Base-by-base conservation (phyloP, 1,140 invertebrate species). In the Cydia fagiglandana region DNA sequence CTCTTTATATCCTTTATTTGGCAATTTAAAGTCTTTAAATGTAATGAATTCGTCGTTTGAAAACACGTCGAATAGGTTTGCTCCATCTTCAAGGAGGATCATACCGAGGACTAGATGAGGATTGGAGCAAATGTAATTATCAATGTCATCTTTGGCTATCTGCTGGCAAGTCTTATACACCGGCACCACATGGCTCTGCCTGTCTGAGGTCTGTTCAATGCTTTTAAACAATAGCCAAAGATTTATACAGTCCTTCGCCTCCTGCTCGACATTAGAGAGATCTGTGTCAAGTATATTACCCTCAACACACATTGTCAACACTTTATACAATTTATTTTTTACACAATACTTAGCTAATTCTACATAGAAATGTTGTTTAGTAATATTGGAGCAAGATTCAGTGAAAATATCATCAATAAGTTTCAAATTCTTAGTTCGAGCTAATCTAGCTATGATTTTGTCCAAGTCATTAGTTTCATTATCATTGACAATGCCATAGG, bases 361-460 rank as follows among this genome's bases (percentile, higher is more conserved):
- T 77, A 93, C 82, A 64, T 94, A 91, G 84, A 95, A 95, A 66
- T 93, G 84, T 50, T 88, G 84, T 78, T 91, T 92, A 77, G 88
- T 90, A 75, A 95, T 88, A 78, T 93, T 94, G n/a, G 94, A 93
- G 50, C 86, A 91, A 61, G 90, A 81, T 82, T 92, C 87, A 10
- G 87, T 90, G 77, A 95, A 93, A 81, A 95, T 94, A 79, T 92
- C 84, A 78, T 94, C 85, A 81, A 95, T 89, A 56, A 93, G 83
- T 79, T 89, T 89, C 73, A 94, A 87, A 88, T 91, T 95, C 84
- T 92, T 93, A 64, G 92, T 93, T 74, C 93, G 83, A 24, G 89
- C 85, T 64, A 95, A 83, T 86, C 95, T 92, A 3, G 90, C 79
- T 77, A 95, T 87, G 30, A 94, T 93, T 83, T 89, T 82, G 80